Percentiles rank a stretch among this genome's conserved stretches.
These are phyloP conservation scores for Melipona quadrifasciata DNA, from an alignment of 1,140 invertebrate genomes.

Conservation along the genomic window DNA sequence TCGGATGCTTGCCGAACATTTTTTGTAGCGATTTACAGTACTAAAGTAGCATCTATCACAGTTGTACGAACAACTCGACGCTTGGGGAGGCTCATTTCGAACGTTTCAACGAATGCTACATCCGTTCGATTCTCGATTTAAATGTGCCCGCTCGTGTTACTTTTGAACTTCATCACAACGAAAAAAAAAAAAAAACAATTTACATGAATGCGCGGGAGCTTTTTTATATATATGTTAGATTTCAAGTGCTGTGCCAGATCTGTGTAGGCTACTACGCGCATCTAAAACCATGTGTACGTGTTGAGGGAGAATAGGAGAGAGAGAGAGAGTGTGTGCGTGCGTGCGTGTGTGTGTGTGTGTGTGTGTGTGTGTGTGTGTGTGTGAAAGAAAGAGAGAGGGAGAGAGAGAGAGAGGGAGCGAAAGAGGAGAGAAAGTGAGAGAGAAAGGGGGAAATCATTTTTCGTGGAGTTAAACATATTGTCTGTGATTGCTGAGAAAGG, in stretches of 20 bases:
- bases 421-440: not conserved
- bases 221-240: slow-evolving; percentile 77
- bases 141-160: slow-evolving; percentile 14
- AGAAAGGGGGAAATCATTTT: slow-evolving; percentile 13
- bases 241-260: slow-evolving; percentile 77
- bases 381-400: not conserved
- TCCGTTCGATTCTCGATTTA: not conserved
- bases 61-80: not conserved
- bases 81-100: not conserved
- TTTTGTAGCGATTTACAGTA: slow-evolving; percentile 51
- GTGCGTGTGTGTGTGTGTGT: not conserved
- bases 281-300: not conserved
- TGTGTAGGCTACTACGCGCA: slow-evolving; percentile 10
- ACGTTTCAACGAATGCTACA: not conserved
- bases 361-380: not conserved
- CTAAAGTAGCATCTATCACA: not conserved
- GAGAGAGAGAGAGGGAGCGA: not conserved
- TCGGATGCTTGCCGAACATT: not conserved
- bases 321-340: not conserved
- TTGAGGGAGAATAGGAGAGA: not conserved
- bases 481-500: slow-evolving; percentile 72
- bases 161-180: slow-evolving; percentile 47
- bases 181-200: slow-evolving; percentile 44
- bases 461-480: slow-evolving; percentile 69
- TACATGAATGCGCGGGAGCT: slow-evolving; percentile 47